Evolutionary conservation across 2,888 invertebrate species (phyloP).

Genomic region (Rhagonycha lutea): DNA sequence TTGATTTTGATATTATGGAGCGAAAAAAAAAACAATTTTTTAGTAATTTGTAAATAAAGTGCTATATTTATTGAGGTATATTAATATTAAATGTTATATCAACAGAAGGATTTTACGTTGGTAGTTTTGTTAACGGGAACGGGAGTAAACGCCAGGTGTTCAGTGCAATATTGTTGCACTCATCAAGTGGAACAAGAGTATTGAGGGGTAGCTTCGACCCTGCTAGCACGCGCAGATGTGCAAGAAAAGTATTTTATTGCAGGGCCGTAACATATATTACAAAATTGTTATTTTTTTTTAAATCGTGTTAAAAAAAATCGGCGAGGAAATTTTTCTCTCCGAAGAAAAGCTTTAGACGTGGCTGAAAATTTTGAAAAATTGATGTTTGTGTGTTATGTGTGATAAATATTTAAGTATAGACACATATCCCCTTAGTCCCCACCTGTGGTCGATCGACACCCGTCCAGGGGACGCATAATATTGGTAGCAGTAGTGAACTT

Average conservation of each 20-base stretch:
- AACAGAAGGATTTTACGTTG: slow-evolving; percentile 1
- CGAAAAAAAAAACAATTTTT: background rate
- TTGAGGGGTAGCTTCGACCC: slow-evolving; percentile 25
- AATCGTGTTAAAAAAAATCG: background rate
- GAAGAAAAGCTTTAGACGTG: background rate
- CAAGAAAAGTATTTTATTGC: slow-evolving; percentile 17
- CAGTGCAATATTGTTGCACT: slow-evolving; percentile 34
- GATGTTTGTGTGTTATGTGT: background rate
- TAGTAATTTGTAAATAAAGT: background rate
- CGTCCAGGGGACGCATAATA: slow-evolving; percentile 49
- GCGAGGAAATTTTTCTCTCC: background rate
- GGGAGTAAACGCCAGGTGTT: slow-evolving; percentile 36
- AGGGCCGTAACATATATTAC: slow-evolving; percentile 6
- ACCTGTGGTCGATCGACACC: slow-evolving; percentile 36
- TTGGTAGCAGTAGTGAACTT: slow-evolving; percentile 17
- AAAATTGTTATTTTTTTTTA: background rate
- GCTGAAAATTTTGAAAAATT: background rate
- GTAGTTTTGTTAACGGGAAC: background rate
- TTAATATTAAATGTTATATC: background rate
- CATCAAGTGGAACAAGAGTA: slow-evolving; percentile 38
- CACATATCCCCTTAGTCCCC: slow-evolving; percentile 33
- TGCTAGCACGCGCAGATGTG: slow-evolving; percentile 31
- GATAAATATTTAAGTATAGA: background rate
- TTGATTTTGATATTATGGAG: background rate
- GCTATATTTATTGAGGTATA: background rate